Evolutionary conservation across 2,888 invertebrate species (phyloP), one percentile per base, ranked within the genome.

Genomic region (Thymelicus acteon): DNA sequence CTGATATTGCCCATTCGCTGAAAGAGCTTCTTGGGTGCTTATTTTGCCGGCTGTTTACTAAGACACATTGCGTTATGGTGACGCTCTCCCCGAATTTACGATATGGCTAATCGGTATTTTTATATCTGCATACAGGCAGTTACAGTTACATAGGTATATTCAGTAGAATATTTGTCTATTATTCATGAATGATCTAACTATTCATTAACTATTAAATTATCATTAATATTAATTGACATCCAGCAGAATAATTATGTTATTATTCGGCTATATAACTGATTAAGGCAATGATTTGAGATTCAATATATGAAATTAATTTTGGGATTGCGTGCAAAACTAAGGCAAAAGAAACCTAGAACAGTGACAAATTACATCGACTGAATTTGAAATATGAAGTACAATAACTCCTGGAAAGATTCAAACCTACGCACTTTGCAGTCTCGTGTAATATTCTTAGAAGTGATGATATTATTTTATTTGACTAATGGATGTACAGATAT

Each of bases 1-100:
- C 71, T 73, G 76, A 78, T 80, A 80, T 79, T 81, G 78, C 79
- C 78, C 75, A 79, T 78, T 79, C 78, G 79, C 80, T 82, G 80
- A 77, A 79, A 79, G 77, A 72, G 74, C 73, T 73, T 74, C 73
- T 48, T 63, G 73, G 73, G 76, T 73, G 75, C 72, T 72, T 75
- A 72, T 74, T 69, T 72, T 74, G 71, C 71, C 60, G 70, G 73
- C 64, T 75, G 72, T 76, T 76, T 67, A 63, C 57, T 66, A 47
- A 69, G 66, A 75, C 67, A 67, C 68, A 67, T 67, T 62, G 71
- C 58, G 10, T 15, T 48, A 60, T 13, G 48, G 37, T 19, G 67
- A 49, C 58, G 39, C 19, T 57, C 58, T 47, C 58, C 48, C 13
- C 24, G 31, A 65, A 57, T 54, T 54, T 54, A 24, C 24, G 54